Percentiles rank a stretch among this genome's conserved stretches.
Evolutionary conservation across 2,888 invertebrate species (phyloP).

Genomic region (Prosopocoilus inquinatus): DNA sequence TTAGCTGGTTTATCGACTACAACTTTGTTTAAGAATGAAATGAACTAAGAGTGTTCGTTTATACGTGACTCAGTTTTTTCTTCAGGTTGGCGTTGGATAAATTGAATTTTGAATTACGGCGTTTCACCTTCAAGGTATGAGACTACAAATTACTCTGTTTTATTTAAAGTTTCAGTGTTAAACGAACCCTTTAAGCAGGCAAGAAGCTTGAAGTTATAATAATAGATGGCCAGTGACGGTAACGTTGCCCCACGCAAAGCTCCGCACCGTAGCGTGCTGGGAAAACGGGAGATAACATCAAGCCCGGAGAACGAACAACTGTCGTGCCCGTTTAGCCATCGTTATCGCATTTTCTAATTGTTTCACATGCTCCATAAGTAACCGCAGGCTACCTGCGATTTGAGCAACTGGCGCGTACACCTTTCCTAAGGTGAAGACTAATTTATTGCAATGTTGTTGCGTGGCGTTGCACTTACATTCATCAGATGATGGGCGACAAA

Average conservation of each 20-base stretch:
- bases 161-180: constrained; percentile 6
- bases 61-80: too few species aligned
- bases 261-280: constrained; percentile 28
- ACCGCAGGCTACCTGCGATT: constrained; percentile 20
- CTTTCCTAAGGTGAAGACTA: too few species aligned
- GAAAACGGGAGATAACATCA: constrained; percentile 32
- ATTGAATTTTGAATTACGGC: too few species aligned
- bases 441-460: neutral
- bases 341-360: constrained; percentile 28
- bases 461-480: neutral
- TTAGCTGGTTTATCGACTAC: too few species aligned
- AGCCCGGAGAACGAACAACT: constrained; percentile 26
- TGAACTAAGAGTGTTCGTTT: too few species aligned
- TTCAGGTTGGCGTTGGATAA: too few species aligned
- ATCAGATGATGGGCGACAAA: too few species aligned
- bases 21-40: too few species aligned
- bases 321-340: constrained; percentile 33
- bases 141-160: neutral
- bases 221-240: constrained; percentile 1
- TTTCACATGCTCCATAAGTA: constrained; percentile 29
- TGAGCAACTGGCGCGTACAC: constrained; percentile 5
- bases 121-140: too few species aligned
- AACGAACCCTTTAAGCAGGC: constrained; percentile 10
- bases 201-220: constrained; percentile 13
- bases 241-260: constrained; percentile 1